These are phyloP conservation scores for Eupithecia abbreviata DNA, from an alignment of 2,888 invertebrate species.

Conservation along the genomic window DNA sequence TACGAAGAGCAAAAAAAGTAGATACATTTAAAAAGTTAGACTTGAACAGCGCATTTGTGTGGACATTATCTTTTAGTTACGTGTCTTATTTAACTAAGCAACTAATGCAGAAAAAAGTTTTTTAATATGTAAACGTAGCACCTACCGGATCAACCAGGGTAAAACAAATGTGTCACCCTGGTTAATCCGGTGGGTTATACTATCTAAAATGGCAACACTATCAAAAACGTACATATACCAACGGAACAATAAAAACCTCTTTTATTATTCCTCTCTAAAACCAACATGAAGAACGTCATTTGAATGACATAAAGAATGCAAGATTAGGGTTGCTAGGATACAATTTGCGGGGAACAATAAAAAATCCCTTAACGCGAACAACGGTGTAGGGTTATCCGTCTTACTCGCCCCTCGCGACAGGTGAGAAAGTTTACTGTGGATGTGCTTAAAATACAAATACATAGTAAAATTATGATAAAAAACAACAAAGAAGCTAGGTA, in stretches of 20 bases:
- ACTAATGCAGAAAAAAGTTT: background rate
- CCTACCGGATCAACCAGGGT: too few relatives aligned
- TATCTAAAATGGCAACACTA: slow-evolving; percentile 7
- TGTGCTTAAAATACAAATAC: background rate
- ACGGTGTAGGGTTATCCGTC: slow-evolving; percentile 78
- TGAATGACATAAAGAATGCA: slow-evolving; percentile 75
- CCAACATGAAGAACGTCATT: slow-evolving; percentile 50
- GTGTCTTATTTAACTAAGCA: background rate
- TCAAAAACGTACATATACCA: background rate
- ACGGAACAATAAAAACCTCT: slow-evolving; percentile 22
- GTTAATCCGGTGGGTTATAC: too few relatives aligned
- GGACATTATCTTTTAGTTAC: background rate
- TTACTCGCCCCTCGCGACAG: slow-evolving; percentile 74
- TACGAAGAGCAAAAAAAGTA: background rate
- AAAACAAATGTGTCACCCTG: background rate
- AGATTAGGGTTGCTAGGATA: slow-evolving; percentile 67
- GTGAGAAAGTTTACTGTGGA: slow-evolving; percentile 56
- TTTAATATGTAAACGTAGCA: background rate
- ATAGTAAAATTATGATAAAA: background rate
- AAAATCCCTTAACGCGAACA: slow-evolving; percentile 82
- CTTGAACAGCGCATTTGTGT: too few relatives aligned
- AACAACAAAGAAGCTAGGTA: background rate
- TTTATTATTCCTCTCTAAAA: slow-evolving; percentile 26
- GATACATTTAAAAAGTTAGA: too few relatives aligned
- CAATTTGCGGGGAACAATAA: slow-evolving; percentile 82